Evolutionary conservation across 2,113 vertebrate species (phyloP).

Genomic region (Danionella cerebrum): DNA sequence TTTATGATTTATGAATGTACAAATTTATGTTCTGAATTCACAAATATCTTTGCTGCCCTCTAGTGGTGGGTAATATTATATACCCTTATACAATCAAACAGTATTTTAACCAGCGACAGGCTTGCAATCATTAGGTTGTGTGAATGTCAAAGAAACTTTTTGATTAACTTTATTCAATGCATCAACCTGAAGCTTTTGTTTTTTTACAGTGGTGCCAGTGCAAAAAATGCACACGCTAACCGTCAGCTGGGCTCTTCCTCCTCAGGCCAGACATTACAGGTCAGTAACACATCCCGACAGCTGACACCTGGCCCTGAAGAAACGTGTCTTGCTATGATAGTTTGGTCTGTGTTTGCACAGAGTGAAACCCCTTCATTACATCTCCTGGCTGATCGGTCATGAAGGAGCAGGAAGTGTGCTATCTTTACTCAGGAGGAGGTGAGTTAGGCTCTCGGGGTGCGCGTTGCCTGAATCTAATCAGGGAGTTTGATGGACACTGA

Average conservation of each 20-base stretch:
- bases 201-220: slow-evolving; percentile 83
- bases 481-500: too few species aligned
- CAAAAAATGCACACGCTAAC: slow-evolving; percentile 88
- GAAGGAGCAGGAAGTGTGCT: slow-evolving; percentile 92
- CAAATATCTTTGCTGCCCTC: too few species aligned
- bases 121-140: too few species aligned
- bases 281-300: slow-evolving; percentile 44
- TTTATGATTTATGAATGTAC: too few species aligned
- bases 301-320: not conserved
- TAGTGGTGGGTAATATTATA: too few species aligned
- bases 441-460: slow-evolving; percentile 58
- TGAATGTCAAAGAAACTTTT: too few species aligned
- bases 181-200: too few species aligned
- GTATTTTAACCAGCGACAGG: too few species aligned
- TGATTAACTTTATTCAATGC: too few species aligned
- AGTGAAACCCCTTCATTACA: slow-evolving; percentile 93
- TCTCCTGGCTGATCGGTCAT: slow-evolving; percentile 94
- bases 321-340: not conserved
- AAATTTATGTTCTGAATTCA: too few species aligned
- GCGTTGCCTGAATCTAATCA: too few species aligned
- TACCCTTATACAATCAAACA: too few species aligned
- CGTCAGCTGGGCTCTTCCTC: slow-evolving; percentile 90
- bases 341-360: slow-evolving; percentile 56
- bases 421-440: slow-evolving; percentile 87
- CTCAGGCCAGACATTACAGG: slow-evolving; percentile 89